phyloP scores from a whole-genome alignment of 2,888 invertebrate species.

The Athrips mouffetella region DNA sequence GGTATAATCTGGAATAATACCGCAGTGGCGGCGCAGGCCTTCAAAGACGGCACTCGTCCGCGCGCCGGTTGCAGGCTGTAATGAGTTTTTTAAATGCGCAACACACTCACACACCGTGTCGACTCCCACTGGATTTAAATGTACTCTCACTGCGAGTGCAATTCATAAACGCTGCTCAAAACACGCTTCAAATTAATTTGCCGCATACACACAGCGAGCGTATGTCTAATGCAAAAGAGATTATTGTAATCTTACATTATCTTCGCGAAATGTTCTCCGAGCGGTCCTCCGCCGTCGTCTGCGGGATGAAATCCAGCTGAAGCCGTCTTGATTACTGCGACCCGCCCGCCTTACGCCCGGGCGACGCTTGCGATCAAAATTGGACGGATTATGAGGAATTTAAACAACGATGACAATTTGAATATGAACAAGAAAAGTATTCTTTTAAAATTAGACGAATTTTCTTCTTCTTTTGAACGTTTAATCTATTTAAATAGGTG shows the following conservation, averaged over 20 bases:
- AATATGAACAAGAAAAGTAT: constrained; percentile 69
- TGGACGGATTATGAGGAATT: constrained; percentile 77
- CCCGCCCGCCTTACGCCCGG: constrained; percentile 37
- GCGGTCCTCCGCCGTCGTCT: constrained; percentile 46
- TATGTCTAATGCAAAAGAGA: constrained; percentile 24
- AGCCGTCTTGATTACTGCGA: constrained; percentile 73
- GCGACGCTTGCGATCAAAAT: constrained; percentile 66
- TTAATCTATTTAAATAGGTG: constrained; percentile 14
- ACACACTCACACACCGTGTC: constrained; percentile 67
- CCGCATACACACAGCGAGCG: constrained; percentile 13
- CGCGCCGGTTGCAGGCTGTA: constrained; percentile 69
- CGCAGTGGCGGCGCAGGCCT: constrained; percentile 68
- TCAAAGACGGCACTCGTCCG: constrained; percentile 76
- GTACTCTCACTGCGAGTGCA: constrained; percentile 41
- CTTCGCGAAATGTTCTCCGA: constrained; percentile 42
- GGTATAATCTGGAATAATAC: constrained; percentile 77
- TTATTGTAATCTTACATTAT: constrained; percentile 34
- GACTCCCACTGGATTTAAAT: constrained; percentile 56
- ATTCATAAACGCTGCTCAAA: constrained; percentile 37
- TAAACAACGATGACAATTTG: constrained; percentile 74
- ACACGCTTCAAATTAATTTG: constrained; percentile 29
- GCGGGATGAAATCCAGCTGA: constrained; percentile 67
- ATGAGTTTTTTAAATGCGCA: constrained; percentile 74
- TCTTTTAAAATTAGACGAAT: constrained; percentile 58
- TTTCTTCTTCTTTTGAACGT: constrained; percentile 35